A percentile compares a stretch with the other conserved stretches of the same genome.
Conservation (phyloP, 2,797 vertebrate genomes). For the Spondyliosoma cantharus region DNA sequence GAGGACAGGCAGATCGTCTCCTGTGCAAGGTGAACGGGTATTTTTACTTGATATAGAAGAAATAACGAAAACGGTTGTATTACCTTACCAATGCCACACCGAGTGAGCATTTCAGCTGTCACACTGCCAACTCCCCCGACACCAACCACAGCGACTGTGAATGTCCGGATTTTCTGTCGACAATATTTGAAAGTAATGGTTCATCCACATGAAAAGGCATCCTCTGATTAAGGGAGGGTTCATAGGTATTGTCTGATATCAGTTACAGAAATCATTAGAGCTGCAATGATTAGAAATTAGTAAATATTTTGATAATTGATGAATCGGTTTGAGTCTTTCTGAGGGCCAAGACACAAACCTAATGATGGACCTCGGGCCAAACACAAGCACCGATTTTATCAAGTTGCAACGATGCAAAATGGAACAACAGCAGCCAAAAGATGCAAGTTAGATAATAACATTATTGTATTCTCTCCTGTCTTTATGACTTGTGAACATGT, state of each 20-base stretch:
- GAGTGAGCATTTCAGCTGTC: conserved; percentile 98
- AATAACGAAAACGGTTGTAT: conserved; percentile 71
- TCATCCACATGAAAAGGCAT: not conserved
- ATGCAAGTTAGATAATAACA: no score
- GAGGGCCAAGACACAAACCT: no score
- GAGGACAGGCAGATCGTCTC: not conserved
- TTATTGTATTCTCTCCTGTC: no score
- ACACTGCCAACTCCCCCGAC: conserved; percentile 98
- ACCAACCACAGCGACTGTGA: conserved; percentile 93
- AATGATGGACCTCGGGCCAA: no score
- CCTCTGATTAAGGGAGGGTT: not conserved
- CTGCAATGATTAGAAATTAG: no score
- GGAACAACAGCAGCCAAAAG: no score
- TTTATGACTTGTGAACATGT: no score
- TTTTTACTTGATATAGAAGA: not conserved
- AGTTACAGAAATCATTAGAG: not conserved
- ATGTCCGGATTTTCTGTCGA: conserved; percentile 93
- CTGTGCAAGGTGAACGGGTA: not conserved
- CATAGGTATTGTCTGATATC: not conserved
- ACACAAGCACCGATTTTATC: no score
- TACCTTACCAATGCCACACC: conserved; percentile 99
- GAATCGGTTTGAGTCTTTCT: no score
- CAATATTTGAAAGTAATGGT: conserved; percentile 3
- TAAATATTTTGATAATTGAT: no score
- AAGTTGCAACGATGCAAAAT: no score